Evolutionary conservation across 92 coral and sea anemone genomes (phyloP).

Genomic region (Parazoanthus swiftii): DNA sequence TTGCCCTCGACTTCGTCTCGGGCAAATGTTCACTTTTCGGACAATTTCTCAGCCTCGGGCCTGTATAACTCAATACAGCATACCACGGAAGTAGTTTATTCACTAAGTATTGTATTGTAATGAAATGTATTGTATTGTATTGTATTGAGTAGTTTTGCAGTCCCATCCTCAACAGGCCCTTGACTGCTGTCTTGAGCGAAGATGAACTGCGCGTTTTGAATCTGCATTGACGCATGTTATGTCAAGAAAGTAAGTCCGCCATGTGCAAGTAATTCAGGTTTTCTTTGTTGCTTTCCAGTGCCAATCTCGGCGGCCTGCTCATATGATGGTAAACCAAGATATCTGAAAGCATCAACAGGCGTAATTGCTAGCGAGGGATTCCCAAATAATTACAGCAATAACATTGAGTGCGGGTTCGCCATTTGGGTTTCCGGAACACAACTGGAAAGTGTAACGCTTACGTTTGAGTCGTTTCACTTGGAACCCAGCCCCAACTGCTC

Average conservation of each 20-base stretch:
- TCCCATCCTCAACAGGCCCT: no score
- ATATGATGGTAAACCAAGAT: neutral
- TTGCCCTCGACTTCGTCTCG: no score
- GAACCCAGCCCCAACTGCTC: slow-evolving; percentile 35
- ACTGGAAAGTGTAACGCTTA: neutral
- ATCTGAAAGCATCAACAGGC: slow-evolving; percentile 9
- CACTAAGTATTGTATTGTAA: no score
- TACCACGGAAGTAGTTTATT: no score
- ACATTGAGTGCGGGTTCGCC: slow-evolving; percentile 13
- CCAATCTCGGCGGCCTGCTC: slow-evolving; percentile 20
- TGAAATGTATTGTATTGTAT: no score
- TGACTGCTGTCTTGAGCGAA: no score
- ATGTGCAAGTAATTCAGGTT: neutral
- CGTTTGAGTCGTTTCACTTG: slow-evolving; percentile 16
- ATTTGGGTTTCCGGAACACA: slow-evolving; percentile 4
- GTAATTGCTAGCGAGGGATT: slow-evolving; percentile 42
- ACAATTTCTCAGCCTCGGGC: no score
- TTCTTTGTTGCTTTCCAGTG: neutral
- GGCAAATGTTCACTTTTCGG: no score
- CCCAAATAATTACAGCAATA: slow-evolving; percentile 40
- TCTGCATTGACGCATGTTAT: no score
- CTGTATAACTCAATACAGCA: no score
- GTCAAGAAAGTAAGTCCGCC: neutral
- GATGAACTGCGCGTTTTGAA: no score
- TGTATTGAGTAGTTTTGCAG: no score